Base-by-base conservation (phyloP, 2,888 invertebrate species). In the Drepana falcataria region DNA sequence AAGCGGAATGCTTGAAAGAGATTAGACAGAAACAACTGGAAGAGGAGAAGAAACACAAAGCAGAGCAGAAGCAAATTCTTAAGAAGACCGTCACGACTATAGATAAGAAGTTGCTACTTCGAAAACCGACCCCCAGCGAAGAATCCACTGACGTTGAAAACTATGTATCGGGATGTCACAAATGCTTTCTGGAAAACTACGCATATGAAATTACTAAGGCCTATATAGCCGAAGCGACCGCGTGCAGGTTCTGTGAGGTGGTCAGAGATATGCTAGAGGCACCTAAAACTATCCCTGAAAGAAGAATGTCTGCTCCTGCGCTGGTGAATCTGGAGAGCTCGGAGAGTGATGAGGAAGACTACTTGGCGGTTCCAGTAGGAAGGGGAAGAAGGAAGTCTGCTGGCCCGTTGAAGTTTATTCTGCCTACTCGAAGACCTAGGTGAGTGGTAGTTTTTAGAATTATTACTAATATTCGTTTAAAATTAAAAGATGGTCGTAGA, bases 1-100 rank as follows among this genome's bases (percentile, higher is more conserved):
- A 93, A 75, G 93, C 92, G 53, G 93, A 93, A 64, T 93, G 93
- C 64, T 78, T 93, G 51, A 92, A 93, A 71, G 92, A 92, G 63
- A 89, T 88, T 61, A 73, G 83, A 40, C 76, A 81, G 58, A 85
- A 77, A 59, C 87, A 81, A 56, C 61, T 85, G 2, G 86, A 86
- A 63, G 83, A 92, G 61, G 79, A 81, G 7, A 75, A 71, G 21
- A 85, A 83, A 58, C 72, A 83, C 47, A 87, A 87, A 63, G 78
- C 85, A 48, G 85, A 84, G 54, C 78, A 87, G 48, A 86, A 85
- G 60, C 87, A 86, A 54, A 70, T 78, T 21, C 57, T 85, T 48
- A 82, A 88, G 21, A 75, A 81, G 5, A 90, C 83, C 9, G 65
- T 83, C 34, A 74, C 79, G 35, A 65, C 75, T 2, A 85, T 85